Conservation (phyloP, 2,888 invertebrate species). For the Polymixis lichenea region DNA sequence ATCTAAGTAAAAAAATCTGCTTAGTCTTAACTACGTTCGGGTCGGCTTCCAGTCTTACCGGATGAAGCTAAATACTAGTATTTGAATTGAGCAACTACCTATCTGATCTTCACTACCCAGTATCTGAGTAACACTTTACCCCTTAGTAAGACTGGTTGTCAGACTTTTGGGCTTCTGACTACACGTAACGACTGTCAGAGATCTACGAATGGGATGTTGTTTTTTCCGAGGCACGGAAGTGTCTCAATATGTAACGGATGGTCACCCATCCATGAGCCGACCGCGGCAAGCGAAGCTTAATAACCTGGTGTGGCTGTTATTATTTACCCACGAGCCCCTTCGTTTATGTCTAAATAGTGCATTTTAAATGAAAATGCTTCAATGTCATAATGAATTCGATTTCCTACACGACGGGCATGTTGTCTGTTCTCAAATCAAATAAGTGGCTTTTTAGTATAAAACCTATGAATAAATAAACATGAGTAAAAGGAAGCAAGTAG, state of each 20-base stretch:
- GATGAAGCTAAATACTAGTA: background rate
- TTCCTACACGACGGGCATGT: background rate
- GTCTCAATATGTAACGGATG: background rate
- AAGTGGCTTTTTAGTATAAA: slow-evolving; percentile 8
- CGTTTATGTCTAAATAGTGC: background rate
- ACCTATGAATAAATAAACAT: slow-evolving; percentile 3
- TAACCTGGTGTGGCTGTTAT: background rate
- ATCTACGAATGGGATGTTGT: background rate
- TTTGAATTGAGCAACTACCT: background rate
- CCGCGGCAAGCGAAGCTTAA: background rate
- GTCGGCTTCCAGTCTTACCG: background rate
- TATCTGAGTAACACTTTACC: background rate
- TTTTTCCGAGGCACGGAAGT: background rate
- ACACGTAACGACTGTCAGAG: background rate
- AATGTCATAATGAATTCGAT: background rate
- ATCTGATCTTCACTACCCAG: background rate
- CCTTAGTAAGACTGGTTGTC: background rate
- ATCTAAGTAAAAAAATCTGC: background rate
- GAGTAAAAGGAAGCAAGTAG: slow-evolving; percentile 10
- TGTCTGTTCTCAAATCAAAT: slow-evolving; percentile 2
- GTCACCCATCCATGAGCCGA: background rate
- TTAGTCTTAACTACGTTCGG: background rate
- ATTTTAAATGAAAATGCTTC: background rate
- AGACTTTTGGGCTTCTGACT: background rate
- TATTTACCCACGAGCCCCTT: background rate